Conservation (phyloP, 2,888 invertebrate genomes). For the Agrypnus murinus region DNA sequence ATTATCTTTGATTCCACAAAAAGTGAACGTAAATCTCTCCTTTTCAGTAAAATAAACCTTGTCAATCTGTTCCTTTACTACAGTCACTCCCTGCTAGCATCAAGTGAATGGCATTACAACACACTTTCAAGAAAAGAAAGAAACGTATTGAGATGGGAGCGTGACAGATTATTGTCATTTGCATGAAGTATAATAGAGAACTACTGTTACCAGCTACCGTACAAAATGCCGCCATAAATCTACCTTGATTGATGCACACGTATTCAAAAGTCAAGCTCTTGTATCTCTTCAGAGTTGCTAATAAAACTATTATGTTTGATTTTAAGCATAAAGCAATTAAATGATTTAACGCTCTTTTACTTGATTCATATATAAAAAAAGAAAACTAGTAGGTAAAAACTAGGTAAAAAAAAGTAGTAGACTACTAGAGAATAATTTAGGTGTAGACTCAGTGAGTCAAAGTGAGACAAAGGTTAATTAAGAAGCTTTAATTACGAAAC, state of each 20-base stretch:
- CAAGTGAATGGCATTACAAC: slow-evolving; percentile 8
- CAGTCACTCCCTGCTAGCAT: neutral
- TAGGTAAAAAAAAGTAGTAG: slow-evolving; percentile 3
- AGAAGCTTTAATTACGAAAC: slow-evolving; percentile 33
- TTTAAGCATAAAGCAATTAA: slow-evolving; percentile 54
- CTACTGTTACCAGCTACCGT: slow-evolving; percentile 53
- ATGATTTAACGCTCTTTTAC: slow-evolving; percentile 33
- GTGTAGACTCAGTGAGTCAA: neutral
- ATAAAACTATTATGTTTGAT: slow-evolving; percentile 54
- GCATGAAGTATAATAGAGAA: slow-evolving; percentile 50
- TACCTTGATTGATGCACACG: slow-evolving; percentile 53
- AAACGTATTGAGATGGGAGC: slow-evolving; percentile 21
- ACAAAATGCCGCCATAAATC: slow-evolving; percentile 57
- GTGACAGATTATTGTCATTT: slow-evolving; percentile 56
- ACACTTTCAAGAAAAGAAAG: slow-evolving; percentile 12
- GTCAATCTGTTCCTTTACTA: neutral
- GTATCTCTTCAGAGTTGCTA: slow-evolving; percentile 42
- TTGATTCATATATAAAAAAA: neutral
- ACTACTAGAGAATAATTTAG: neutral
- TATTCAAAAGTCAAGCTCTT: slow-evolving; percentile 47
- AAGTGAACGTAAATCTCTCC: too few relatives aligned
- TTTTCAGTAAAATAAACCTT: too few relatives aligned
- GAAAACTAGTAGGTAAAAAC: too few relatives aligned
- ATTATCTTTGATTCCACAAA: too few relatives aligned
- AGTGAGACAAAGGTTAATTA: slow-evolving; percentile 25